phyloP scores from a whole-genome alignment of 53 echinoderm and acorn worm genomes.

The Pentamera pediparva region DNA sequence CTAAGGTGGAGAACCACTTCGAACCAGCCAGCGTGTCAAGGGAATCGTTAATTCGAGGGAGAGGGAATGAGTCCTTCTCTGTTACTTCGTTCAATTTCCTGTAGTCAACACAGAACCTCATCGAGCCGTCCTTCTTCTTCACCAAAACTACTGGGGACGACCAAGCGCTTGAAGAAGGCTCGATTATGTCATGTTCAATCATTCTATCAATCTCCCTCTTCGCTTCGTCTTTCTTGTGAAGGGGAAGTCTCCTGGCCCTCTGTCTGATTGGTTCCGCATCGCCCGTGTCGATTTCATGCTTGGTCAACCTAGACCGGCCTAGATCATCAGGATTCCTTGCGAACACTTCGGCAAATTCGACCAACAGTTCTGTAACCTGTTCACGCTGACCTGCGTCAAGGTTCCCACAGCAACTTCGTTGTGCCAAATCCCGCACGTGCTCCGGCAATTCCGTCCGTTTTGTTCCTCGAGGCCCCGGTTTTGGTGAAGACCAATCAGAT shows the following conservation, averaged over 20 bases:
- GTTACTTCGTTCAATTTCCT: background rate
- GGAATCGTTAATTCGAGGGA: background rate
- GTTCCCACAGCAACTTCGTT: background rate
- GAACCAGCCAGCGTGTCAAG: background rate
- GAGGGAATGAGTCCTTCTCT: background rate
- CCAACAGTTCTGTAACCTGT: background rate
- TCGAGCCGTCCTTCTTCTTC: background rate
- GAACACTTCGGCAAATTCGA: constrained; percentile 29
- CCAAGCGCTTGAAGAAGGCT: background rate
- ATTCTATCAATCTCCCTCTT: background rate
- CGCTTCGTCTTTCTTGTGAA: background rate
- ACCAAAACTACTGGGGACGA: background rate
- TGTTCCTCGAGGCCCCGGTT: background rate
- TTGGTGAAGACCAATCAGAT: background rate
- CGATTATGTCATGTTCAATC: background rate
- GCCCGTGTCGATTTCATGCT: constrained; percentile 47
- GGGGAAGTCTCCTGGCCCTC: constrained; percentile 27
- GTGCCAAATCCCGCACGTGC: constrained; percentile 34
- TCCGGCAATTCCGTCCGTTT: constrained; percentile 21
- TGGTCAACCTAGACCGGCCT: constrained; percentile 17
- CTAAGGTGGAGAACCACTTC: background rate
- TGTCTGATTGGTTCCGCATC: constrained; percentile 33
- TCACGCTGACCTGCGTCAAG: background rate
- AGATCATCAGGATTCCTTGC: constrained; percentile 23
- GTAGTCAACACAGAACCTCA: background rate